Conservation (phyloP, 2,888 invertebrate genomes). For the Xylophagus ater region DNA sequence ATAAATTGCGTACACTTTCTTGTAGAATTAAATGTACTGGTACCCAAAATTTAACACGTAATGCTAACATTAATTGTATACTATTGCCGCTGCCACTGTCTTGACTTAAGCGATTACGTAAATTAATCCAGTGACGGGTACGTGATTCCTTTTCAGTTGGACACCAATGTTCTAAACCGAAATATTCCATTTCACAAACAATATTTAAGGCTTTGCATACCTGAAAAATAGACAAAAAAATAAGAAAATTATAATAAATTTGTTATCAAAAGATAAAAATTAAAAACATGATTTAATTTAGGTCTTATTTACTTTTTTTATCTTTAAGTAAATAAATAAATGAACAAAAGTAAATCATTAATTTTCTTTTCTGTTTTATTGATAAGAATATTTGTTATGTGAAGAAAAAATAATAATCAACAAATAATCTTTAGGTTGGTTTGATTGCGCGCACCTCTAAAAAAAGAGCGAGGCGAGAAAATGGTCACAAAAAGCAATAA, state of each 20-base stretch:
- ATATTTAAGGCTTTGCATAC: constrained; percentile 74
- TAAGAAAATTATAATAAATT: constrained; percentile 2
- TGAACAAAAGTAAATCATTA: no score
- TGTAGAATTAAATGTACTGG: constrained; percentile 77
- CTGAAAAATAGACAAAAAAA: constrained; percentile 42
- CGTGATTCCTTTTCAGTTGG: constrained; percentile 46
- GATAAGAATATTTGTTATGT: no score
- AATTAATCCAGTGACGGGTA: constrained; percentile 75
- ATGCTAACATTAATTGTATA: constrained; percentile 33
- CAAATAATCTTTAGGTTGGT: no score
- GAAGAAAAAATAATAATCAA: no score
- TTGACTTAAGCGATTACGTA: constrained; percentile 51
- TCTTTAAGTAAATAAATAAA: no score
- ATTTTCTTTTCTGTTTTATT: no score
- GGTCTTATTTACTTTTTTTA: no score
- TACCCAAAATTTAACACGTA: constrained; percentile 78
- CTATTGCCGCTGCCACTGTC: constrained; percentile 31
- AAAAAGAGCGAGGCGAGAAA: no score
- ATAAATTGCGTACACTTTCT: constrained; percentile 70
- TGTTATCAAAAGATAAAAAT: background rate
- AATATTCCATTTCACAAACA: constrained; percentile 77
- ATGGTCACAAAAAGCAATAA: no score
- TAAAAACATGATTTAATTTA: no score
- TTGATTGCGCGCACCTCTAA: no score
- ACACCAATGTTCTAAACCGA: constrained; percentile 57